Base-by-base conservation (phyloP, 2,888 invertebrate species). In the Laspeyria flexula region DNA sequence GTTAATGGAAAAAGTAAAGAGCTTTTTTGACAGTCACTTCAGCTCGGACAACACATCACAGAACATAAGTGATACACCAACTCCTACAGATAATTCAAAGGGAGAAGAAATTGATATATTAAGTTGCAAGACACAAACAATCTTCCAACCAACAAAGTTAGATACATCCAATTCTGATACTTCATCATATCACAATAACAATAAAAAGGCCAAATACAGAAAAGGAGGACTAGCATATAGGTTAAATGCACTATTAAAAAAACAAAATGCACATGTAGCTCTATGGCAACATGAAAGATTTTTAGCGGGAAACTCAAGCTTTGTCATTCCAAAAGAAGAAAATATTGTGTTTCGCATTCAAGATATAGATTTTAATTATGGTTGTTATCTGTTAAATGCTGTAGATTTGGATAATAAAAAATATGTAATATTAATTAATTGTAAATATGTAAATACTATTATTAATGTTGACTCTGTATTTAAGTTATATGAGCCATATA, bases 241-340 rank as follows among this genome's bases (percentile, higher is more conserved):
- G 29, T 66, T 94, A 13, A 83, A 88, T 62, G 75, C 65, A 30
- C 71, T 92, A 9, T 60, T 93, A 55, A 89, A 88, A 75, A 90
- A 90, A 72, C 91, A 92, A 71, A 88, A 80, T 46, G 84, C 89
- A 0, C 85, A 79, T 55, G 55, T 89, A 43, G 87, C 88, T 23
- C 79, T 94, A 43, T 94, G 94, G 93, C 86, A 92, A 73, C 93
- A 94, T 65, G 94, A 94, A 71, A 76, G 82, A 50, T 93, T 82
- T 76, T 75, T 92, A 56, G 93, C 92, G 0, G 82, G 76, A 59
- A 85, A 83, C 68, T 86, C 91, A 7, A 86, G 82, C 60, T 88
- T 91, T 64, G 60, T 86, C 1, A 79, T 90, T 13, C 88, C 90
- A 0, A 89, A 84, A 74, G 79, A 70, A 44, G 80, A 84, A 41